Evolutionary conservation across 2,888 invertebrate species (phyloP).

Genomic region (Falcaria lacertinaria): DNA sequence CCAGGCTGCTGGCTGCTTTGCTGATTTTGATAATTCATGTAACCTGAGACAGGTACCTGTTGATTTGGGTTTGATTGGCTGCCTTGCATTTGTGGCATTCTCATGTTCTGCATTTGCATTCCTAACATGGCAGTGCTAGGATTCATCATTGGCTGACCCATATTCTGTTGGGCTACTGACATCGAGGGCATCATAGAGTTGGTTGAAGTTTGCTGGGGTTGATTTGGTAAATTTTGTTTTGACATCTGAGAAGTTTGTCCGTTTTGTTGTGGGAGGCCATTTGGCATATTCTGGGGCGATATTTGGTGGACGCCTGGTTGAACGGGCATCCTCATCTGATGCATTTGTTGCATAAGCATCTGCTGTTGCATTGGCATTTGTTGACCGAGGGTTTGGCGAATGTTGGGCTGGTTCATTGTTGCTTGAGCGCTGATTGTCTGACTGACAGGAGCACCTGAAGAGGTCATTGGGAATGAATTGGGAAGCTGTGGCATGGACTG

Average conservation of each 20-base stretch:
- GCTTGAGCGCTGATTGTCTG: conserved; percentile 43
- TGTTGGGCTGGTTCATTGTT: conserved; percentile 49
- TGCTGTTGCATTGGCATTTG: conserved; percentile 57
- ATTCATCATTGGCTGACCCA: conserved; percentile 46
- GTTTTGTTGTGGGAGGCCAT: conserved; percentile 46
- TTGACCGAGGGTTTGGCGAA: conserved; percentile 46
- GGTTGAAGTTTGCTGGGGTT: conserved; percentile 36
- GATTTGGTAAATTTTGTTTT: conserved; percentile 53
- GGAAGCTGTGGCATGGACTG: conserved; percentile 61
- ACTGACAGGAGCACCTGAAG: conserved; percentile 43
- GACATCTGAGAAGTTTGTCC: conserved; percentile 39
- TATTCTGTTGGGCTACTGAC: conserved; percentile 48
- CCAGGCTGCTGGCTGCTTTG: conserved; percentile 38
- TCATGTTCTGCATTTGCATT: conserved; percentile 66
- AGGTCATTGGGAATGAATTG: conserved; percentile 52
- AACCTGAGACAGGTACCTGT: conserved; percentile 51
- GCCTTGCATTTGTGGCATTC: conserved; percentile 60
- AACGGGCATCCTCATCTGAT: conserved; percentile 61
- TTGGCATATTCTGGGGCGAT: conserved; percentile 42
- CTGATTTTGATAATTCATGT: conserved; percentile 50
- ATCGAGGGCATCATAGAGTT: conserved; percentile 51
- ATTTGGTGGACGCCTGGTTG: conserved; percentile 58
- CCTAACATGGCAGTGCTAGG: conserved; percentile 53
- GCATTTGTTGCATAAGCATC: conserved; percentile 65
- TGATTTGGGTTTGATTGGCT: conserved; percentile 45